phyloP scores from a whole-genome alignment of 2,113 vertebrate species.

The Picathartes gymnocephalus region DNA sequence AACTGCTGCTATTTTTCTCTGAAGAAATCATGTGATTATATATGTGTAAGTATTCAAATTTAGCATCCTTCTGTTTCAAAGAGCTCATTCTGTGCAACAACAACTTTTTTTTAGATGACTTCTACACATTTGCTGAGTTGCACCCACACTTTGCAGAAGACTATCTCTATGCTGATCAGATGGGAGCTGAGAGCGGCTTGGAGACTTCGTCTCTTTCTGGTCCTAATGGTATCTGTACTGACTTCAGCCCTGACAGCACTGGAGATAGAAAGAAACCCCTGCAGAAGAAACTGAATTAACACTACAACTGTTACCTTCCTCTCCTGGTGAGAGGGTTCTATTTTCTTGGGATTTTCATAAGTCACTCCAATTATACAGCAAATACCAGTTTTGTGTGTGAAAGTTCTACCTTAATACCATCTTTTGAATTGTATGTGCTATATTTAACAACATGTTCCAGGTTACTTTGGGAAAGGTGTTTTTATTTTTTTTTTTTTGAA shows the following conservation, averaged over 20 bases:
- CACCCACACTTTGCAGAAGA: slow-evolving; percentile 87
- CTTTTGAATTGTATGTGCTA: not conserved
- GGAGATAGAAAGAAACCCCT: slow-evolving; percentile 50
- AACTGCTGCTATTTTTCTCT: slow-evolving; percentile 39
- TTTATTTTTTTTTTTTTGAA: slow-evolving; percentile 8
- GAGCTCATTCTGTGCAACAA: slow-evolving; percentile 15
- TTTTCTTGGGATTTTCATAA: slow-evolving; percentile 44
- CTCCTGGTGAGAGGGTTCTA: slow-evolving; percentile 80
- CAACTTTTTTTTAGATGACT: slow-evolving; percentile 77
- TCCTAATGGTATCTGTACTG: slow-evolving; percentile 91
- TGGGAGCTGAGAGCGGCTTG: slow-evolving; percentile 61
- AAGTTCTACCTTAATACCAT: not conserved
- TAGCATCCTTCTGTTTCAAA: slow-evolving; percentile 35
- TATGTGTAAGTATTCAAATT: slow-evolving; percentile 14
- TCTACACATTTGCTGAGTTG: slow-evolving; percentile 79
- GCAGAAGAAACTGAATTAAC: slow-evolving; percentile 83
- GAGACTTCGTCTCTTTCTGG: slow-evolving; percentile 60
- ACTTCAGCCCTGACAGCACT: slow-evolving; percentile 84
- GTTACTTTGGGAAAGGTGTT: not conserved
- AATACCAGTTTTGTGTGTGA: slow-evolving; percentile 46
- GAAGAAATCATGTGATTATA: not conserved
- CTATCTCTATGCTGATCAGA: slow-evolving; percentile 79
- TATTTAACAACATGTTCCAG: slow-evolving; percentile 35
- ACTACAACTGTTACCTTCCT: slow-evolving; percentile 46
- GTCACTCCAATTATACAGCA: slow-evolving; percentile 9